phyloP scores from a whole-genome alignment of 2,113 vertebrate genomes.

The Noturus placidus region DNA sequence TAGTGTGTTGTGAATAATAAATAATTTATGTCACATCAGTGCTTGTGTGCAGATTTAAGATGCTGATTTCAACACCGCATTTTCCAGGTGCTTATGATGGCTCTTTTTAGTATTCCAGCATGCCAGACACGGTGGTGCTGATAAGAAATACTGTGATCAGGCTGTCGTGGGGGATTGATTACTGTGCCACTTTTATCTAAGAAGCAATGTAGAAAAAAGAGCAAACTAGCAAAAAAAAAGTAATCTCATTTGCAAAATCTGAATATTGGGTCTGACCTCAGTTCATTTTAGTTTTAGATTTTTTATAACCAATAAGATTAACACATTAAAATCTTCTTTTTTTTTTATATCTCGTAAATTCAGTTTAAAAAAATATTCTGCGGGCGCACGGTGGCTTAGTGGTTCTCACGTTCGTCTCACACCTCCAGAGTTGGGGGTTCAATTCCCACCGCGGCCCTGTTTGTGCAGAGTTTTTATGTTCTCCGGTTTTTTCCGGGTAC shows the following conservation, averaged over 20 bases:
- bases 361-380: not conserved
- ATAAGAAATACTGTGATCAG: conserved; percentile 39
- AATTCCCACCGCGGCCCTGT: too few species aligned
- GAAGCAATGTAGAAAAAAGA: conserved; percentile 2
- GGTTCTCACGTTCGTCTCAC: too few species aligned
- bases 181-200: conserved; percentile 40
- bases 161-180: conserved; percentile 55
- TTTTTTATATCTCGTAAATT: not conserved
- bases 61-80: conserved; percentile 17
- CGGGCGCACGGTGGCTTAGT: too few species aligned
- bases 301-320: conserved; percentile 1
- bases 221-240: conserved; percentile 47
- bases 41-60: conserved; percentile 12
- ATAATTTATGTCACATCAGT: not conserved
- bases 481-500: too few species aligned
- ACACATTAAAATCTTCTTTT: conserved; percentile 5
- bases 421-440: too few species aligned
- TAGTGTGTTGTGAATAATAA: conserved; percentile 18
- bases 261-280: conserved; percentile 42
- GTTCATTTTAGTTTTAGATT: conserved; percentile 12
- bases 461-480: too few species aligned
- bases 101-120: conserved; percentile 39
- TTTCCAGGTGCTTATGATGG: conserved; percentile 14
- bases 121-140: conserved; percentile 45
- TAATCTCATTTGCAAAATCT: conserved; percentile 48